Evolutionary conservation across 2,113 vertebrate species (phyloP), one percentile per base, ranked within the genome.

Genomic region (Melanotaenia duboulayi): DNA sequence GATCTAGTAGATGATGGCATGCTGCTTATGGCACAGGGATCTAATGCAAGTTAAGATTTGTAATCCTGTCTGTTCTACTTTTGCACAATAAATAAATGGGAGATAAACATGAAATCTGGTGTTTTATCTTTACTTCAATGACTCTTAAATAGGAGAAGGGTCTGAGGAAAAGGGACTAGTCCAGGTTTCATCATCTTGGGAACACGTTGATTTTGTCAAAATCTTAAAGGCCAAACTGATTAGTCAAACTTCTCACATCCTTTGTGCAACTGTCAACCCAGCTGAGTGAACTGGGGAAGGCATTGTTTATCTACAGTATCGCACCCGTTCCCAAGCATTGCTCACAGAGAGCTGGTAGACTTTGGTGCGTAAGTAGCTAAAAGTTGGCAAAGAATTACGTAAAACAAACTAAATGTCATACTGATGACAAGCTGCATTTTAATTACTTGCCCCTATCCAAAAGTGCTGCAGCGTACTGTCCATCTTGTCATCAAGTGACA

Each of bases 1-100:
- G 72, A 80, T 81, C 78, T 42, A 0, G 56, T 78, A 49, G 87
- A 74, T 87, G 40, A 67, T 70, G 56, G 79, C 74, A 51, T 11
- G 60, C 17, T 48, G 60, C 62, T 62, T 48, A 51, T 69, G 24
- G 69, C 64, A 46, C 55, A 40, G 78, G 78, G 74, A 59, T 81
- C 22, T 40, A 69, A 83, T 40, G 62, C 76, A 63, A 71, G 74
- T 78, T 63, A 7, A 82, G 22, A 80, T 70, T 66, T 80, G 77
- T 87, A 79, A 82, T 81, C 39, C 65, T 64, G 44, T 81, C 69
- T 63, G 64, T 77, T 87, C 57, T 59, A 71, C 73, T 76, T 89
- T 89, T 91, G 82, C 83, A 89, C 88, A 78, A 83, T 87, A 89
- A 93, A 92, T 92, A 92, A 92, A 91, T 76, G 64, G 82, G 83